Percentiles rank a stretch among this genome's conserved stretches.
phyloP scores from a whole-genome alignment of 1,140 invertebrate genomes.

The Drosophila leontia region DNA sequence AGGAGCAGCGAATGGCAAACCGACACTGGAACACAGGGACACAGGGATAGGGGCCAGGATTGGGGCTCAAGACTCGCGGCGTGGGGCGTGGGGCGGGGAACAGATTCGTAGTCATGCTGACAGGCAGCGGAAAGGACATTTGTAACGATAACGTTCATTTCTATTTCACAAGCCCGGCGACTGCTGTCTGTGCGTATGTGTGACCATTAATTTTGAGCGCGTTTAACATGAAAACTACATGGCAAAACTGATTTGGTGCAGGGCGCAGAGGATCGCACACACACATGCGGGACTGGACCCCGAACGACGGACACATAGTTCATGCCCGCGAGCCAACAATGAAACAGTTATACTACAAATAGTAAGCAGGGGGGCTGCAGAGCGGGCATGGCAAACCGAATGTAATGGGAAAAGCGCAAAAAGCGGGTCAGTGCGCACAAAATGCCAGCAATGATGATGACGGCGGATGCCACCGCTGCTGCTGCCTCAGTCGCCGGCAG shows the following conservation, averaged over 20 bases:
- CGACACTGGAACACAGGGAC: conserved; percentile 1
- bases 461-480: conserved; percentile 60
- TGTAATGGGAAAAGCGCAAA: conserved; percentile 79
- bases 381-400: conserved; percentile 61
- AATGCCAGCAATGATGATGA: conserved; percentile 77
- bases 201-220: conserved; percentile 81
- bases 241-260: conserved; percentile 78
- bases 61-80: neutral
- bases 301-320: conserved; percentile 60
- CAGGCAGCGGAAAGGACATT: conserved; percentile 79
- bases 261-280: conserved; percentile 40
- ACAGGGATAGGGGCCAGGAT: neutral
- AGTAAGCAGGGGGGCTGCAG: conserved; percentile 57
- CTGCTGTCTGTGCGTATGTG: conserved; percentile 38
- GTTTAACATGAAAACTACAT: conserved; percentile 83
- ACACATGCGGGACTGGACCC: conserved; percentile 9
- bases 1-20: conserved; percentile 37
- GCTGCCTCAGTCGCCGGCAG: conserved; percentile 5
- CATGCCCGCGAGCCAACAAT: conserved; percentile 78
- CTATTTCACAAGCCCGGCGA: conserved; percentile 65
- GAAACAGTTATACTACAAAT: conserved; percentile 83
- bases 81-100: conserved; percentile 16
- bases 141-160: conserved; percentile 81
- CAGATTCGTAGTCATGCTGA: conserved; percentile 72
- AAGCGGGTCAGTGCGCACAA: conserved; percentile 79